Conservation (phyloP, 1,140 invertebrate species). For the Lutraria rhynchaena region DNA sequence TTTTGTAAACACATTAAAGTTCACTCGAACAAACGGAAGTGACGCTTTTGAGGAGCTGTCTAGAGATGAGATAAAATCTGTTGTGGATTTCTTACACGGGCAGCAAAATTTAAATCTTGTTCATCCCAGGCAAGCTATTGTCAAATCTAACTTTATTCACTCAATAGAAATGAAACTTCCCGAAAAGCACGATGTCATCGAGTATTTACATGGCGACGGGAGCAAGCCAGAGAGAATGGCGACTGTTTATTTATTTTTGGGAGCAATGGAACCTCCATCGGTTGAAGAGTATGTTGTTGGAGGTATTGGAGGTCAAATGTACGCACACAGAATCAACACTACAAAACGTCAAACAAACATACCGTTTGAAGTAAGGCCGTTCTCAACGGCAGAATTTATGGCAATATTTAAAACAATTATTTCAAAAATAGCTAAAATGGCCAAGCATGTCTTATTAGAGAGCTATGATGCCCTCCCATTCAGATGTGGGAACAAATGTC, state of each 20-base stretch:
- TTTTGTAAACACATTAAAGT: too few relatives aligned
- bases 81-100: slow-evolving; percentile 29
- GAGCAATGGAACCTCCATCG: slow-evolving; percentile 65
- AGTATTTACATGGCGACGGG: slow-evolving; percentile 66
- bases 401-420: slow-evolving; percentile 67
- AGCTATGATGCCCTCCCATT: slow-evolving; percentile 73
- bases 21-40: slow-evolving; percentile 49
- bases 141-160: slow-evolving; percentile 73
- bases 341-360: slow-evolving; percentile 65
- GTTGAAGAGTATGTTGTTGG: slow-evolving; percentile 78
- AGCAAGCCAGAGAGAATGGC: slow-evolving; percentile 69
- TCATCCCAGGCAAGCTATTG: slow-evolving; percentile 54
- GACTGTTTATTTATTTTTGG: slow-evolving; percentile 72
- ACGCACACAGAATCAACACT: slow-evolving; percentile 60
- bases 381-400: slow-evolving; percentile 73
- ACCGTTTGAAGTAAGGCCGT: slow-evolving; percentile 72
- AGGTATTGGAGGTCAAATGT: slow-evolving; percentile 65
- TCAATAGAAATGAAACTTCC: slow-evolving; percentile 75
- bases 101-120: slow-evolving; percentile 35
- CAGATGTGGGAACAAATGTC: slow-evolving; percentile 69
- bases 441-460: slow-evolving; percentile 68
- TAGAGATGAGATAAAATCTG: slow-evolving; percentile 20
- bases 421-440: slow-evolving; percentile 56
- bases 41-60: slow-evolving; percentile 53
- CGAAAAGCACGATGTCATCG: slow-evolving; percentile 64